These are phyloP conservation scores for Eurosta solidaginis DNA, from an alignment of 1,140 invertebrate species.

Conservation along the genomic window DNA sequence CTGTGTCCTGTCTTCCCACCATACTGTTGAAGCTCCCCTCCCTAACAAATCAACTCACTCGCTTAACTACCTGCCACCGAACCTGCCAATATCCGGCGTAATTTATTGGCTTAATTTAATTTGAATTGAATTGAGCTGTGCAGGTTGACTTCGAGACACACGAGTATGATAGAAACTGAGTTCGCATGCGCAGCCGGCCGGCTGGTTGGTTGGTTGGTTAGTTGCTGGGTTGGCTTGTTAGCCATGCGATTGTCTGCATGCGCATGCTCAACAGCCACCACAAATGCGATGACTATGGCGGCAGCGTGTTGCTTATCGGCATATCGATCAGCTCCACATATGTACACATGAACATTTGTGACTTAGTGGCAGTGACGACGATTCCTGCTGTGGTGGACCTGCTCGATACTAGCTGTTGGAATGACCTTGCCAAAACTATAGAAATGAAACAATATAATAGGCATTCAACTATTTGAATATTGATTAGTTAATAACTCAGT, in stretches of 20 bases:
- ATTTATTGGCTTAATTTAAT: constrained; percentile 33
- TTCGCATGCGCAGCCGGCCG: background rate
- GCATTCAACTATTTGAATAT: background rate
- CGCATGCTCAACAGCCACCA: background rate
- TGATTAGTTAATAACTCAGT: background rate
- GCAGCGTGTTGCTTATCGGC: constrained; percentile 7
- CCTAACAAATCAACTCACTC: background rate
- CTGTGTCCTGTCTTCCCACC: background rate
- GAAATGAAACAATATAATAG: background rate
- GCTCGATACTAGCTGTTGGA: background rate
- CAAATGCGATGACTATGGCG: background rate
- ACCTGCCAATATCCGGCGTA: constrained; percentile 31
- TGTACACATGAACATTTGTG: too few relatives aligned
- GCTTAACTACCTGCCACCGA: background rate
- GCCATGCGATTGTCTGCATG: constrained; percentile 9
- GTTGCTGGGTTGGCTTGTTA: background rate
- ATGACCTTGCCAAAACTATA: constrained; percentile 9
- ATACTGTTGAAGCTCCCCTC: background rate
- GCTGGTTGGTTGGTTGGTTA: background rate
- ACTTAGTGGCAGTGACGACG: background rate
- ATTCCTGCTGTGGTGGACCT: background rate
- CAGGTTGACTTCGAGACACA: constrained; percentile 11
- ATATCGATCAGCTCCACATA: background rate
- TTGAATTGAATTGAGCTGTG: constrained; percentile 30
- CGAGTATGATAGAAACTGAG: background rate